Base-by-base conservation (phyloP, 1,140 invertebrate species). In the Drosophila rhopaloa region DNA sequence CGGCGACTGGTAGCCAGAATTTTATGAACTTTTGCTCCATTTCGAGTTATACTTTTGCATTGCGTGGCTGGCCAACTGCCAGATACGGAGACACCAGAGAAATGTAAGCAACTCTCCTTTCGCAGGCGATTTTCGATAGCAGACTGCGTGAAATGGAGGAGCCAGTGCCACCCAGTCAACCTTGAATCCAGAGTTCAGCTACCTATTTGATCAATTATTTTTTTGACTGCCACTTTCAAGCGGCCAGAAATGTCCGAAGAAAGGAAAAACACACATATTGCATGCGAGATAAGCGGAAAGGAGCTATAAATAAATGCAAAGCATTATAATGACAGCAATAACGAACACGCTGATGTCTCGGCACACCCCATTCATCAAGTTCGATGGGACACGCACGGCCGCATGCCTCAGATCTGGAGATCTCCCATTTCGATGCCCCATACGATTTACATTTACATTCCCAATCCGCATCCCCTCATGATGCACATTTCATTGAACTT, bases 281-380 rank as follows among this genome's bases (percentile, higher is more conserved):
- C 65, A 66, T 68, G 47, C 65, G 14, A 79, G 74, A 53, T 76
- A 67, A 59, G 54, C 54, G 50, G 58, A 56, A 41, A 60, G 65
- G 44, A 44, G 81, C 79, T 89, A 86, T 86, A 86, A 86, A 86
- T 89, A 86, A 79, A 75, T 68, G 62, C 59, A 73, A 88, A 62
- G 62, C 80, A 76, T 83, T 86, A 88, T 88, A 89, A 88, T 88
- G 83, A 89, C 84, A 84, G 84, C 83, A 89, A 88, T 88, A 89
- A 88, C 86, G 83, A 77, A 83, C 40, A 71, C 44, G 50, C 86
- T 77, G 83, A 89, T 83, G 83, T 68, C 76, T 76, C 55, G 83
- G 83, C 83, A 82, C 83, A 83, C 83, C 83, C 83, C 83, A 88
- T 88, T 88, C 83, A 88, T 88, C 84, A 88, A 63, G 51, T 80